These are phyloP conservation scores for Forbesichthys agassizii DNA, from an alignment of 2,113 vertebrate genomes.

Conservation along the genomic window DNA sequence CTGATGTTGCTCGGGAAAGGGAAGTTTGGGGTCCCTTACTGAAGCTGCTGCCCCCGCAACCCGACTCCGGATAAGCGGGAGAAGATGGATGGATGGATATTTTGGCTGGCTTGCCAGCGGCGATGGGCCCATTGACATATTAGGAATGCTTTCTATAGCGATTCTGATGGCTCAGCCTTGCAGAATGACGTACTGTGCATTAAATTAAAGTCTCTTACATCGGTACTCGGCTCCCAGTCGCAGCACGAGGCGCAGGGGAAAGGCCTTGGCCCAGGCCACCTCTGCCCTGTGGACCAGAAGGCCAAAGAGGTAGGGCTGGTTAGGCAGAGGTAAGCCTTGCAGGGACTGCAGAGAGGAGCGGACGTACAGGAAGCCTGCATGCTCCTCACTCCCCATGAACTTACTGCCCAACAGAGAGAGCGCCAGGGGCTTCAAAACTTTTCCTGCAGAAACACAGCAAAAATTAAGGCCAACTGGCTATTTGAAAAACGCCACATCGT, in stretches of 20 bases:
- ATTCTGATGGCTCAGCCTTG: too few relatives aligned
- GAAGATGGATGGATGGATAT: too few relatives aligned
- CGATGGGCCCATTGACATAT: too few relatives aligned
- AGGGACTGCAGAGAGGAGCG: slow-evolving; percentile 86
- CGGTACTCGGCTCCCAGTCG: slow-evolving; percentile 89
- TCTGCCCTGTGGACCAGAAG: slow-evolving; percentile 92
- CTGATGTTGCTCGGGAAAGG: too few relatives aligned
- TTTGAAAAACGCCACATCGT: background rate
- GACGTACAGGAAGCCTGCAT: slow-evolving; percentile 92
- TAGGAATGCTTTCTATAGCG: too few relatives aligned
- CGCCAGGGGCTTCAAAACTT: slow-evolving; percentile 85
- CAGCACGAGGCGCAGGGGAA: slow-evolving; percentile 91
- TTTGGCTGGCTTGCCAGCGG: too few relatives aligned
- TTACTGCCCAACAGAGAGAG: slow-evolving; percentile 83
- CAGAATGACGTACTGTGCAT: background rate
- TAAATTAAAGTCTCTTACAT: slow-evolving; percentile 72
- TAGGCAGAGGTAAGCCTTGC: slow-evolving; percentile 84
- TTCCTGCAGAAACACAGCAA: slow-evolving; percentile 75
- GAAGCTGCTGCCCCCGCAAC: too few relatives aligned
- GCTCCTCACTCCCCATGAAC: slow-evolving; percentile 86
- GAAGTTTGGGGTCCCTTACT: too few relatives aligned
- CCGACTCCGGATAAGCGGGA: too few relatives aligned
- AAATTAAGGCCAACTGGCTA: background rate
- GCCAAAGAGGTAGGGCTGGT: slow-evolving; percentile 87
- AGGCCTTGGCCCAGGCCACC: slow-evolving; percentile 91